A percentile compares a stretch with the other conserved stretches of the same genome.
These are phyloP conservation scores for Euura saliciscinereae DNA, from an alignment of 1,140 invertebrate species.

Conservation along the genomic window DNA sequence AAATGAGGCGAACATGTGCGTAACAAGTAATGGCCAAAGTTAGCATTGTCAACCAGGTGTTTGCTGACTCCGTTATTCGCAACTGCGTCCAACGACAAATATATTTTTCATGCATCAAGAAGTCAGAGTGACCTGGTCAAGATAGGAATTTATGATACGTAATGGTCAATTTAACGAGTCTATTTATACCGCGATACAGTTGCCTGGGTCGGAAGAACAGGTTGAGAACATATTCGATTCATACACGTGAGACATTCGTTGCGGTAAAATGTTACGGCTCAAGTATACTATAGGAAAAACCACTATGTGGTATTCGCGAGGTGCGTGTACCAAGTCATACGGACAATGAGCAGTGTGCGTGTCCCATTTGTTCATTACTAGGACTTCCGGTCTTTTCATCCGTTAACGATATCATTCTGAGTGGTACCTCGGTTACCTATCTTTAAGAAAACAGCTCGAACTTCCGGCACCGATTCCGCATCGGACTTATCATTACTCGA, in stretches of 20 bases:
- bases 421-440: not conserved
- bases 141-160: no score
- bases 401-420: not conserved
- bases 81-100: not conserved
- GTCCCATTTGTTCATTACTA: not conserved
- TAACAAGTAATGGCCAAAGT: no score
- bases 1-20: no score
- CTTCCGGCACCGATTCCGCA: not conserved
- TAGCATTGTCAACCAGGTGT: not conserved
- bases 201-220: not conserved
- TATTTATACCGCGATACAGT: not conserved
- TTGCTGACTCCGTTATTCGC: not conserved
- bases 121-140: no score
- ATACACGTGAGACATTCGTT: not conserved
- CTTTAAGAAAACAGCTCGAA: not conserved
- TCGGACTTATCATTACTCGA: not conserved
- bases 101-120: no score
- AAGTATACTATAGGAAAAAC: not conserved
- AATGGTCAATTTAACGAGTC: not conserved
- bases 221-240: not conserved
- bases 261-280: no score
- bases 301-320: not conserved
- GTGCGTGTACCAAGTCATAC: not conserved
- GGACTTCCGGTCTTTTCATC: not conserved
- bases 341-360: not conserved